phyloP scores from a whole-genome alignment of 2,888 invertebrate species.

The Trilocha varians region DNA sequence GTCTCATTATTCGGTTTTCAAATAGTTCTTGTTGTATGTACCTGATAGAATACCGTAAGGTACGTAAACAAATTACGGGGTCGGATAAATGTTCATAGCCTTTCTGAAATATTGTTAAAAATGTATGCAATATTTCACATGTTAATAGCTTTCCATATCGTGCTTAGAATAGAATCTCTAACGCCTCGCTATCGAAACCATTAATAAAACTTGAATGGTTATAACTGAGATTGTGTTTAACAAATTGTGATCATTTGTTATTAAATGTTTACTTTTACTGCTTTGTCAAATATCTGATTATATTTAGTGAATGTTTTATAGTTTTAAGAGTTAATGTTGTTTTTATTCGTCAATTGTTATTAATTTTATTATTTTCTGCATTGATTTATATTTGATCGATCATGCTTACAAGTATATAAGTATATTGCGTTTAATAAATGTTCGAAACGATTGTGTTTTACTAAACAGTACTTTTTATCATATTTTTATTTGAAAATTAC shows the following conservation, averaged over 20 bases:
- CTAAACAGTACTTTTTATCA: too few species aligned
- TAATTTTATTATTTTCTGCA: neutral
- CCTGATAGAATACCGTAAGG: neutral
- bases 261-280: neutral
- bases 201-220: neutral
- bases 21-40: neutral
- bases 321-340: neutral
- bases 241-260: neutral
- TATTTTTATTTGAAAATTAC: too few species aligned
- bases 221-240: neutral
- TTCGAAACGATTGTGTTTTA: too few species aligned
- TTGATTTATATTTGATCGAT: too few species aligned
- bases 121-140: slow-evolving; percentile 4
- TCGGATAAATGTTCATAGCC: neutral
- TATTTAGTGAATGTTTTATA: neutral
- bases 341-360: neutral
- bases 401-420: too few species aligned
- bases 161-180: neutral
- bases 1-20: neutral
- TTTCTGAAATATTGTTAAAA: slow-evolving; percentile 11
- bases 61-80: neutral
- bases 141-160: neutral
- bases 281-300: neutral
- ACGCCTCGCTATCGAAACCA: neutral
- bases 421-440: too few species aligned